A percentile compares a stretch with the other conserved stretches of the same genome.
These are phyloP conservation scores for Oxygymnocypris stewartii DNA, from an alignment of 2,113 vertebrate genomes.

Conservation along the genomic window DNA sequence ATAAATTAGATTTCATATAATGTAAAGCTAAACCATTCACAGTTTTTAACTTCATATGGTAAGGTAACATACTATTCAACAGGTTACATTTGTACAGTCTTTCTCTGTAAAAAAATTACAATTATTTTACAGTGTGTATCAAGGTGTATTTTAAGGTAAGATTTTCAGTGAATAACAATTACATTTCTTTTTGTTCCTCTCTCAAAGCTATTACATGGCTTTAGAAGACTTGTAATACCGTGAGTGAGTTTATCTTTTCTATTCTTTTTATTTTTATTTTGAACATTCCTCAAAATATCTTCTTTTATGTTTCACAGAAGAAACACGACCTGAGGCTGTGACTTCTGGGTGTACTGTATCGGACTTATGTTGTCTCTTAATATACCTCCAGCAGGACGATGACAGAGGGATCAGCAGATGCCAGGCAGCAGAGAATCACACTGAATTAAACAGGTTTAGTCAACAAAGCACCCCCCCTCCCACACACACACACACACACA, in stretches of 20 bases:
- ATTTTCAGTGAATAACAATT: not conserved
- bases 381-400: not conserved
- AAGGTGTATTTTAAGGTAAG: not conserved
- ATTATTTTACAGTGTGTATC: no score
- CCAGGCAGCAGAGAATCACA: constrained; percentile 46
- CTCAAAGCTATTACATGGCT: not conserved
- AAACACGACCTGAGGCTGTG: not conserved
- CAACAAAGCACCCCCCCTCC: not conserved
- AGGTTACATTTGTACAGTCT: not conserved
- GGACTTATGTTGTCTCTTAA: not conserved
- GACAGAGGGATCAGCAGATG: constrained; percentile 56
- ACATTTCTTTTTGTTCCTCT: not conserved
- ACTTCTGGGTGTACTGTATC: no score
- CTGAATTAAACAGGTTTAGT: constrained; percentile 49
- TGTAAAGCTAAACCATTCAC: not conserved
- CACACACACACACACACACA: no score
- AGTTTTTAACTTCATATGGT: not conserved
- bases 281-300: not conserved
- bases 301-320: not conserved
- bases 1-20: not conserved
- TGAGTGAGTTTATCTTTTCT: not conserved
- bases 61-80: not conserved
- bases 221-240: not conserved
- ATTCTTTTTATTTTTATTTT: not conserved
- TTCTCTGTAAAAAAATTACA: no score